A percentile compares a stretch with the other conserved stretches of the same genome.
These are phyloP conservation scores for Rhagoletis zephyria DNA, from an alignment of 1,140 invertebrate genomes.

Conservation along the genomic window DNA sequence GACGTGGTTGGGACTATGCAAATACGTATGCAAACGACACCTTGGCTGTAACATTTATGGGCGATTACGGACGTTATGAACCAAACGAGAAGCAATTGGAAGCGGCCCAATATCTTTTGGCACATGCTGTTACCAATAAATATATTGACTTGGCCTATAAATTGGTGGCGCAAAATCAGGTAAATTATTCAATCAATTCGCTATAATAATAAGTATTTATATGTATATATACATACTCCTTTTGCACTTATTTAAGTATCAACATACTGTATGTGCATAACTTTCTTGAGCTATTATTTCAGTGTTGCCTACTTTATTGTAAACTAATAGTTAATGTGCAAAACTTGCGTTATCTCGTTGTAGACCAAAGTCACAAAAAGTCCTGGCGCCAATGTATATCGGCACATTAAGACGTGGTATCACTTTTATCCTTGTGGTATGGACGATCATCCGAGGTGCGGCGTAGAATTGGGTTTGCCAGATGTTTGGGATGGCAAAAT, in stretches of 20 bases:
- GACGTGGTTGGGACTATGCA: constrained; percentile 76
- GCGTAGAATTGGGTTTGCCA: constrained; percentile 66
- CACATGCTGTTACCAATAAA: constrained; percentile 65
- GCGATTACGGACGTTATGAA: constrained; percentile 72
- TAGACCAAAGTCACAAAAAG: constrained; percentile 72
- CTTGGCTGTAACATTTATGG: constrained; percentile 74
- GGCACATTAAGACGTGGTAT: constrained; percentile 72
- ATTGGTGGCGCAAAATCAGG: constrained; percentile 74
- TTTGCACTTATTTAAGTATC: too few relatives aligned
- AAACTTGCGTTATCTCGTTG: background rate
- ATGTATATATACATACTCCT: background rate
- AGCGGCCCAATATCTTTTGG: constrained; percentile 68
- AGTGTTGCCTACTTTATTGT: too few relatives aligned
- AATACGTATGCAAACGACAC: constrained; percentile 75
- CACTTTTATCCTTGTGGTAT: constrained; percentile 66
- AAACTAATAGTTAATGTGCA: too few relatives aligned
- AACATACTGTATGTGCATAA: too few relatives aligned
- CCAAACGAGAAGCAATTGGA: constrained; percentile 69
- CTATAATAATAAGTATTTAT: constrained; percentile 14
- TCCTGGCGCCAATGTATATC: constrained; percentile 75
- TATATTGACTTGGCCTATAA: constrained; percentile 71
- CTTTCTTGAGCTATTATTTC: background rate
- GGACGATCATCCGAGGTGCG: constrained; percentile 60
- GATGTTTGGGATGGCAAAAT: constrained; percentile 61
- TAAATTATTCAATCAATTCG: constrained; percentile 57